These are phyloP conservation scores for Clavelina lepadiformis DNA, from an alignment of 23 tunicate species.

Conservation along the genomic window DNA sequence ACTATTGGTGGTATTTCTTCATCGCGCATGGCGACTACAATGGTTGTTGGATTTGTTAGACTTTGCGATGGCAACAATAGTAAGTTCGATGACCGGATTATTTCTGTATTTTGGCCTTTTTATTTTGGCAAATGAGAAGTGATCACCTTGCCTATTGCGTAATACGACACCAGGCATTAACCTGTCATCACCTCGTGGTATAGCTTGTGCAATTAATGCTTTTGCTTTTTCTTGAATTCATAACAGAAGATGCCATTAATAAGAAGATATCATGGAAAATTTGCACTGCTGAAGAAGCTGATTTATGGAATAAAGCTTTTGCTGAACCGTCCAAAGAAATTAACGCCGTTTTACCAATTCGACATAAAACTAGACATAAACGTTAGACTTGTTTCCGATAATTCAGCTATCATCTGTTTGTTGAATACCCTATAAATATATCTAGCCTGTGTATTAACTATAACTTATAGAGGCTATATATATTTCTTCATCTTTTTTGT, in stretches of 20 bases:
- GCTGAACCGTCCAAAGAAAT: constrained; percentile 13
- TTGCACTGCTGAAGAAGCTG: constrained; percentile 24
- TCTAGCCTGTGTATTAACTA: too few relatives aligned
- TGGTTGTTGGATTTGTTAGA: constrained; percentile 38
- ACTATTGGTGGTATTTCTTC: constrained; percentile 27
- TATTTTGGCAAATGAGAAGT: neutral
- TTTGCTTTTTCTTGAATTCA: neutral
- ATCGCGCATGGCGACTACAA: constrained; percentile 8
- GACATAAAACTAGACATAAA: constrained; percentile 19
- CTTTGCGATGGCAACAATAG: constrained; percentile 31
- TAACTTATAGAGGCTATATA: too few relatives aligned
- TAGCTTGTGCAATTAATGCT: neutral
- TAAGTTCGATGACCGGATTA: too few relatives aligned
- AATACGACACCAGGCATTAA: too few relatives aligned
- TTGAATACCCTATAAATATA: too few relatives aligned
- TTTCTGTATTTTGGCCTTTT: neutral
- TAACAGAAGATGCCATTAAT: neutral
- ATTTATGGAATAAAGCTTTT: constrained; percentile 30
- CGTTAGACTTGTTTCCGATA: too few relatives aligned
- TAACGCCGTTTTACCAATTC: constrained; percentile 10
- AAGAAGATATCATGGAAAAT: constrained; percentile 13
- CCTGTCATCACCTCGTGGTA: neutral
- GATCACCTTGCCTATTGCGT: too few relatives aligned
- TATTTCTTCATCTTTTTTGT: too few relatives aligned
- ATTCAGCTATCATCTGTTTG: too few relatives aligned